These are phyloP conservation scores for Limanda limanda DNA, from an alignment of 2,113 vertebrate genomes.

Conservation along the genomic window DNA sequence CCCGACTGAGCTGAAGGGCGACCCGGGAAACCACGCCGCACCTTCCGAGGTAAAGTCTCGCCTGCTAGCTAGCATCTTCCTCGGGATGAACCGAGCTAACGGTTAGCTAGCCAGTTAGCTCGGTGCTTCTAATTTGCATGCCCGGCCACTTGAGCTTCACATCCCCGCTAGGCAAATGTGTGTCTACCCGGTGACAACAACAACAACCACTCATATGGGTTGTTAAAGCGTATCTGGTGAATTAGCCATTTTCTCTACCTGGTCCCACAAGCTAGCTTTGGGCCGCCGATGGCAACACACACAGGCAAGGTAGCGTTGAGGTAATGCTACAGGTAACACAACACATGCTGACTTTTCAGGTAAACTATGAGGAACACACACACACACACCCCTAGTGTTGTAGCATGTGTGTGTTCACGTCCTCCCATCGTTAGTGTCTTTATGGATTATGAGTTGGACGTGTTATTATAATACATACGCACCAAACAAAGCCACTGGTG, in stretches of 20 bases:
- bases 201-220: not conserved
- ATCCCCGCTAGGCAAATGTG: conserved; percentile 4
- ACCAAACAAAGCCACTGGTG: too few relatives aligned
- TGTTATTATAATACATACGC: too few relatives aligned
- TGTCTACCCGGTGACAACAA: not conserved
- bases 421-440: not conserved
- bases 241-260: conserved; percentile 5
- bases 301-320: not conserved
- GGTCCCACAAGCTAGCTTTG: not conserved
- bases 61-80: conserved; percentile 55
- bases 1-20: conserved; percentile 41
- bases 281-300: conserved; percentile 2
- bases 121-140: conserved; percentile 26
- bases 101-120: conserved; percentile 46
- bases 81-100: conserved; percentile 54
- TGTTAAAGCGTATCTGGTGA: not conserved
- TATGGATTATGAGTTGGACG: too few relatives aligned
- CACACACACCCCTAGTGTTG: too few relatives aligned
- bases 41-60: conserved; percentile 76
- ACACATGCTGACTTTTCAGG: not conserved
- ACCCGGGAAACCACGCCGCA: conserved; percentile 41
- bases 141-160: conserved; percentile 3
- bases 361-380: too few relatives aligned
- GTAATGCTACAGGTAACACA: conserved; percentile 19
- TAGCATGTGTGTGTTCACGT: too few relatives aligned